These are phyloP conservation scores for Drepanosiphum platanoidis DNA, from an alignment of 2,888 invertebrate species.

Conservation along the genomic window DNA sequence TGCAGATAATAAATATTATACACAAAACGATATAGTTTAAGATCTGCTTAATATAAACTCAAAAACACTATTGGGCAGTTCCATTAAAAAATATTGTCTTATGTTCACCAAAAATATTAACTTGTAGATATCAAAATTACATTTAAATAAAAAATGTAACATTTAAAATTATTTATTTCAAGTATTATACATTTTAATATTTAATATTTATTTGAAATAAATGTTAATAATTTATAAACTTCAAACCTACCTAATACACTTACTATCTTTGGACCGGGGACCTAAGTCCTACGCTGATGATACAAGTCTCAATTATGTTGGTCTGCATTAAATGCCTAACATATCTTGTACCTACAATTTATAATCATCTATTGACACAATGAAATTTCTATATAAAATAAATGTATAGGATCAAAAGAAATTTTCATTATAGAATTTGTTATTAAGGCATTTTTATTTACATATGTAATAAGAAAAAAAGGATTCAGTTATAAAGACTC, in stretches of 20 bases:
- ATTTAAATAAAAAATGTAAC: too few relatives aligned
- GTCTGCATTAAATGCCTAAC: conserved; percentile 57
- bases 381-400: conserved; percentile 31
- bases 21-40: too few relatives aligned
- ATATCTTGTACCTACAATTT: conserved; percentile 43
- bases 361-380: conserved; percentile 35
- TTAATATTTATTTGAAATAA: background rate
- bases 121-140: too few relatives aligned
- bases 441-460: background rate
- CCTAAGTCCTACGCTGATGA: conserved; percentile 59
- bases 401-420: background rate
- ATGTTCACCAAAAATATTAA: too few relatives aligned
- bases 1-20: too few relatives aligned
- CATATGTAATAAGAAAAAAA: background rate
- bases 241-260: conserved; percentile 55
- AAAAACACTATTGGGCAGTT: too few relatives aligned
- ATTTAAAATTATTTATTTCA: too few relatives aligned
- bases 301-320: conserved; percentile 51
- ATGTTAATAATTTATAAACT: conserved; percentile 33
- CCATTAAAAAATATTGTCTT: too few relatives aligned
- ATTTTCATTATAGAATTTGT: background rate
- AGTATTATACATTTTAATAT: too few relatives aligned
- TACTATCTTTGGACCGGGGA: conserved; percentile 50
- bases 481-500: background rate
- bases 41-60: too few relatives aligned